Evolutionary conservation across 2,113 vertebrate species (phyloP).

Genomic region (chimpanzee (Pan troglodytes)): NHGRI_mPanTro3-v2.1_pri NC_072410.2:79480501-79481000

Average conservation of each 20-base stretch:
- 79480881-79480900: background rate
- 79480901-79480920: background rate
- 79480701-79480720: background rate
- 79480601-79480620: conserved; percentile 44
- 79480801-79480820: background rate
- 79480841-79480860: background rate
- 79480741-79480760: background rate
- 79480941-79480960: background rate
- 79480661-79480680: background rate
- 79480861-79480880: background rate
- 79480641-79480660: background rate
- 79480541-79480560: background rate
- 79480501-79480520: background rate
- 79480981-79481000: background rate
- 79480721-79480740: background rate
- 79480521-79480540: background rate
- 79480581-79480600: conserved; percentile 1
- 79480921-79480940: background rate
- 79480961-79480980: background rate
- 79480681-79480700: background rate
- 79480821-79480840: background rate
- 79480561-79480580: conserved; percentile 17
- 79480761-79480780: background rate
- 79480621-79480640: background rate
- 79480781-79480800: background rate